These are phyloP conservation scores for Pelmatolapia mariae DNA, from an alignment of 2,113 vertebrate species.

Conservation along the genomic window DNA sequence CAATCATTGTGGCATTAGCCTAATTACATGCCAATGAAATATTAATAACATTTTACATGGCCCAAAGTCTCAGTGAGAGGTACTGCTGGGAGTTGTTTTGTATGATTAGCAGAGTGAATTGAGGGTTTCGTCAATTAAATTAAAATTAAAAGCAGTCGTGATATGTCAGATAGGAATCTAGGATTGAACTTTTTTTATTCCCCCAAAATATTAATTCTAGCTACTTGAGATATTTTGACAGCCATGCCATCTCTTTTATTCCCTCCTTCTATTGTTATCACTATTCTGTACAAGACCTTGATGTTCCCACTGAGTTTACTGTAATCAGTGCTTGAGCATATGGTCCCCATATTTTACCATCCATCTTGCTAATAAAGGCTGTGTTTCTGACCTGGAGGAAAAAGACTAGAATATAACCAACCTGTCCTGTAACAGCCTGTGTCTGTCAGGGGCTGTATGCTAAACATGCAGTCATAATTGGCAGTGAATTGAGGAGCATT, in stretches of 20 bases:
- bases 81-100: conserved; percentile 9
- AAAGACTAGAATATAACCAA: conserved; percentile 8
- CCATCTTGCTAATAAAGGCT: conserved; percentile 23
- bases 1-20: conserved; percentile 8
- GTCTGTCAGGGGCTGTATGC: background rate
- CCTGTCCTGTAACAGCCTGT: background rate
- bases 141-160: background rate
- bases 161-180: background rate
- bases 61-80: conserved; percentile 8
- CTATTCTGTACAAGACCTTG: background rate
- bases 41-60: conserved; percentile 13
- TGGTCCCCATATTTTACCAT: conserved; percentile 26
- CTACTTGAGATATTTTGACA: background rate
- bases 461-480: background rate
- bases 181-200: background rate
- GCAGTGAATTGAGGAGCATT: background rate
- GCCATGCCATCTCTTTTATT: background rate
- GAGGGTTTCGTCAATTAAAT: background rate
- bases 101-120: conserved; percentile 9
- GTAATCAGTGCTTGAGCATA: conserved; percentile 37
- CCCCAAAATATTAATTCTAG: background rate
- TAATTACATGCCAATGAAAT: conserved; percentile 36
- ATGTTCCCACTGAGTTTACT: conserved; percentile 10
- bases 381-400: conserved; percentile 34
- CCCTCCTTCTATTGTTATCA: background rate